Conservation (phyloP, 1,140 invertebrate species). For the Zaprionus lachaisei region DNA sequence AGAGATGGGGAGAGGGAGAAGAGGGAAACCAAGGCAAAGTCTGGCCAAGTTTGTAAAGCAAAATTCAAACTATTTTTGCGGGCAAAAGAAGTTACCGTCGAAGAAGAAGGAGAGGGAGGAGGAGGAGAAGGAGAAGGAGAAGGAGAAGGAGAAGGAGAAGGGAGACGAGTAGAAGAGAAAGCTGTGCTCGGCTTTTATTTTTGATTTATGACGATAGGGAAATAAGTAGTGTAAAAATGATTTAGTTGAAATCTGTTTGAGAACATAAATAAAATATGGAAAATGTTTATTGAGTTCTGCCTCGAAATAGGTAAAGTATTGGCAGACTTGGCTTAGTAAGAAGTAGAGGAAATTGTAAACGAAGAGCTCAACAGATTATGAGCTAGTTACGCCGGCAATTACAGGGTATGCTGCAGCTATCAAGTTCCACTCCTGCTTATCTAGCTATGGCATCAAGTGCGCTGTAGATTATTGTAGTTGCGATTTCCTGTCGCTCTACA, state of each 20-base stretch:
- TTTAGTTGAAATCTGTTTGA: conserved; percentile 3
- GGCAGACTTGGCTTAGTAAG: no score
- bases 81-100: background rate
- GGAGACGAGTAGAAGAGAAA: background rate
- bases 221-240: conserved; percentile 10
- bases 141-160: no score
- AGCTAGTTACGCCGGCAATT: background rate
- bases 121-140: background rate
- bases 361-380: no score
- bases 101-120: background rate
- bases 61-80: background rate
- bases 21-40: background rate
- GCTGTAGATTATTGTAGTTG: background rate
- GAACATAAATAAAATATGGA: conserved; percentile 4
- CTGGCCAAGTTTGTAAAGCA: conserved; percentile 1
- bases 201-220: background rate
- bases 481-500: background rate
- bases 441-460: background rate
- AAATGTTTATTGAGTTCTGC: background rate
- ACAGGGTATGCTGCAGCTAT: background rate
- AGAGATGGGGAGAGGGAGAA: no score
- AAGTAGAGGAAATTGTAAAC: no score
- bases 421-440: background rate
- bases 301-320: background rate
- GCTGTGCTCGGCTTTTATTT: background rate